Evolutionary conservation across 1,140 invertebrate genomes (phyloP).

Genomic region (Diachasmimorpha longicaudata): DNA sequence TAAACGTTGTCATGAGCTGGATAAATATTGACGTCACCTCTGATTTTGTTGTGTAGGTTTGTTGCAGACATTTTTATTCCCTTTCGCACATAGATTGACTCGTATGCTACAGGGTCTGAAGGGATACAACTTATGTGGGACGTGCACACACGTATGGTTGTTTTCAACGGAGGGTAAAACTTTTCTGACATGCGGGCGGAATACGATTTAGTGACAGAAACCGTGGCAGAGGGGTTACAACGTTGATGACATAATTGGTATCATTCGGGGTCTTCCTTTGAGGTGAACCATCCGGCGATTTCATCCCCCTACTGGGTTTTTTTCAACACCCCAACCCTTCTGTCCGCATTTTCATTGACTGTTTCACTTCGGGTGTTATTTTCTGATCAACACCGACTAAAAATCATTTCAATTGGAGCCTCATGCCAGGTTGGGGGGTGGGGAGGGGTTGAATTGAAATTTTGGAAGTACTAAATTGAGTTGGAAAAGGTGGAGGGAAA

Average conservation of each 20-base stretch:
- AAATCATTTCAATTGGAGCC: no score
- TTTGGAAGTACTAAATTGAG: neutral
- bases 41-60: neutral
- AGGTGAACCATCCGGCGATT: constrained; percentile 39
- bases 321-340: neutral
- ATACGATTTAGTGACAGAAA: constrained; percentile 17
- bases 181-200: constrained; percentile 48
- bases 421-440: no score
- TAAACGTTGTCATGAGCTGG: no score
- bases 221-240: constrained; percentile 24
- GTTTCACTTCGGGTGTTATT: neutral
- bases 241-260: constrained; percentile 56
- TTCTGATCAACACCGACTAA: neutral
- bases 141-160: constrained; percentile 3
- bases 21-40: no score
- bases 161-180: constrained; percentile 13
- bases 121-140: constrained; percentile 10
- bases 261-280: constrained; percentile 53
- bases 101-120: neutral
- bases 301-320: neutral
- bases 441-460: no score
- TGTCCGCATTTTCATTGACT: neutral
- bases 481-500: no score
- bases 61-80: neutral
- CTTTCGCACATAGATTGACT: neutral